Conservation (phyloP, 37 sponge, comb jelly and placozoan genomes). For the Amphimedon queenslandica region DNA sequence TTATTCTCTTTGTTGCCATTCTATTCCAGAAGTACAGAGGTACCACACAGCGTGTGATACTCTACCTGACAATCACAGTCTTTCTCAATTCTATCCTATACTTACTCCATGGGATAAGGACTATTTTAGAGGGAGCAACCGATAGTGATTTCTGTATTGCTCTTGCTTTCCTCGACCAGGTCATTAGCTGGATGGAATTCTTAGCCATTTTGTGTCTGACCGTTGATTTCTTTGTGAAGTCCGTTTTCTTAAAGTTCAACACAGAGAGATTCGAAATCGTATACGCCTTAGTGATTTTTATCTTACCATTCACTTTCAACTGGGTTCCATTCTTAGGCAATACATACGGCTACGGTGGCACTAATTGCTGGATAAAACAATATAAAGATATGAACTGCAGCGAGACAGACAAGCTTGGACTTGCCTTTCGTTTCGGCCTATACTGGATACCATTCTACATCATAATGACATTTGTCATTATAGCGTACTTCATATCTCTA, state of each 20-base stretch:
- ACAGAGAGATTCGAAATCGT: constrained; percentile 20
- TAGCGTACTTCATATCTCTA: constrained; percentile 11
- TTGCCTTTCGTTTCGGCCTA: constrained; percentile 16
- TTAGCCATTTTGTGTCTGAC: constrained; percentile 40
- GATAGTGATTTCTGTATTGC: constrained; percentile 14
- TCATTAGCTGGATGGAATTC: constrained; percentile 17
- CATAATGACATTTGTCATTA: constrained; percentile 17
- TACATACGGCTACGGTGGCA: constrained; percentile 55
- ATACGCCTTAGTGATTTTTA: constrained; percentile 25
- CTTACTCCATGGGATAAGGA: constrained; percentile 9
- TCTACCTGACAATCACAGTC: constrained; percentile 24
- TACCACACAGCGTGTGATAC: constrained; percentile 28
- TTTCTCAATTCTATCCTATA: constrained; percentile 1
- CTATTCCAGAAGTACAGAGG: neutral
- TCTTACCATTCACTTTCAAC: constrained; percentile 41
- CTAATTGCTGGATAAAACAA: constrained; percentile 66
- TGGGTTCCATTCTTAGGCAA: constrained; percentile 58
- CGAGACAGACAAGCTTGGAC: constrained; percentile 7
- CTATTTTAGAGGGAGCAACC: neutral
- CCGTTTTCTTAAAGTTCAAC: constrained; percentile 13
- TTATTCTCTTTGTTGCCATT: constrained; percentile 19
- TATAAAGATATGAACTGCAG: neutral
- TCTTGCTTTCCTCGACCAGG: constrained; percentile 38
- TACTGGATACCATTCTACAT: constrained; percentile 56
- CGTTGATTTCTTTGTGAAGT: constrained; percentile 29